Percentiles rank a stretch among this genome's conserved stretches.
Evolutionary conservation across 2,888 invertebrate species (phyloP).

Genomic region (Gari tellinella): DNA sequence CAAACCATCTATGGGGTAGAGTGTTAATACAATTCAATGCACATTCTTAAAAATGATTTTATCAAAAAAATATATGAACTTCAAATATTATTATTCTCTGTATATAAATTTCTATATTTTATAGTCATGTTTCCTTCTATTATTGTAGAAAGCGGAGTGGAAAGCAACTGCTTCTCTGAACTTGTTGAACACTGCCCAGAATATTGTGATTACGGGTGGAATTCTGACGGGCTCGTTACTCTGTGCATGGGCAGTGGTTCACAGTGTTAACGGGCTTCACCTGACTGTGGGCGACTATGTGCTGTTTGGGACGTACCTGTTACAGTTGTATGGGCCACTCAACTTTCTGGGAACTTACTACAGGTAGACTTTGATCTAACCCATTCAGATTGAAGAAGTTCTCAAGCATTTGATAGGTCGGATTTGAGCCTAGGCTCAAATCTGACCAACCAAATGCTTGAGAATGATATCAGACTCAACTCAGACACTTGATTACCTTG

Average conservation of each 20-base stretch:
- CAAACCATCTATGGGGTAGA: too few species aligned
- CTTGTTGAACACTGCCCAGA: slow-evolving; percentile 95
- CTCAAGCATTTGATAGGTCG: too few species aligned
- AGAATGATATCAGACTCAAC: too few species aligned
- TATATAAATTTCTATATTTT: background rate
- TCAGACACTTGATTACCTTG: too few species aligned
- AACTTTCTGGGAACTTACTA: slow-evolving; percentile 99
- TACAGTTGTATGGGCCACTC: slow-evolving; percentile 96
- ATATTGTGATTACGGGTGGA: slow-evolving; percentile 94
- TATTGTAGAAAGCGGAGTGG: slow-evolving; percentile 93
- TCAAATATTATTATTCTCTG: background rate
- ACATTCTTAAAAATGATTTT: background rate
- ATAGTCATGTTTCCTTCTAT: background rate
- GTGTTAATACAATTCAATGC: too few species aligned
- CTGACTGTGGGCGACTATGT: slow-evolving; percentile 98
- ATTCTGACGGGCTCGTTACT: slow-evolving; percentile 94
- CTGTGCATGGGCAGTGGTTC: slow-evolving; percentile 91
- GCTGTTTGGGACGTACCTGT: slow-evolving; percentile 96
- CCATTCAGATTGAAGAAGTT: too few species aligned
- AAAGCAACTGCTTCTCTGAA: slow-evolving; percentile 93
- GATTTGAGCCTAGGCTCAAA: too few species aligned
- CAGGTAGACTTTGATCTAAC: too few species aligned
- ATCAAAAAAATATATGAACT: background rate
- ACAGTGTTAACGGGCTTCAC: slow-evolving; percentile 80
- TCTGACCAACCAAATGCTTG: too few species aligned